phyloP scores from a whole-genome alignment of 2,888 invertebrate species.

The Hypomecis punctinalis region DNA sequence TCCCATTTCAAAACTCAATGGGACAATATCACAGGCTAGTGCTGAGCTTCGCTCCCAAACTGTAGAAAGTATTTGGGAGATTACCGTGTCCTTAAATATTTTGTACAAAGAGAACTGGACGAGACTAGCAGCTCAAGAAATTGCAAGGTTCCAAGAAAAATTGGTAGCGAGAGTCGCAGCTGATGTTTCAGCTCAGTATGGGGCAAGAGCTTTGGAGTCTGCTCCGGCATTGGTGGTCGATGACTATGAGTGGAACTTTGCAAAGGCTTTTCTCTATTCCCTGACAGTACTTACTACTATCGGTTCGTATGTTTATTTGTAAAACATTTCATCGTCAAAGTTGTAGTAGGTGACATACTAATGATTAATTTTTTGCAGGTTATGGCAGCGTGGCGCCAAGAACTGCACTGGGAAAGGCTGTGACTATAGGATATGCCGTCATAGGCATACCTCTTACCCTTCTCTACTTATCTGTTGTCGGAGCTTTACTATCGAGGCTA shows the following conservation, averaged over 20 bases:
- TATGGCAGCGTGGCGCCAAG: constrained; percentile 97
- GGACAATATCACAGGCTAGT: constrained; percentile 74
- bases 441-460: constrained; percentile 95
- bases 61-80: constrained; percentile 96
- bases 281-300: constrained; percentile 97
- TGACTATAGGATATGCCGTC: constrained; percentile 95
- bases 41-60: constrained; percentile 84
- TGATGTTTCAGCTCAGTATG: constrained; percentile 87
- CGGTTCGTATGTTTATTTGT: constrained; percentile 81
- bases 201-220: constrained; percentile 76
- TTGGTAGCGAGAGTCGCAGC: constrained; percentile 91
- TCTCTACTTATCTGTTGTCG: constrained; percentile 94
- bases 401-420: constrained; percentile 95
- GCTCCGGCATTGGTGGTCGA: constrained; percentile 73
- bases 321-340: neutral
- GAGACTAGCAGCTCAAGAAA: constrained; percentile 89
- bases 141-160: constrained; percentile 91
- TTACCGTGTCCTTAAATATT: constrained; percentile 94
- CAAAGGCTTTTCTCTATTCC: constrained; percentile 96
- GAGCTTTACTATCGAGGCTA: constrained; percentile 92
- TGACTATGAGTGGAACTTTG: constrained; percentile 94
- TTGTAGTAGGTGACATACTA: constrained; percentile 5
- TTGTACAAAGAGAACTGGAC: constrained; percentile 96
- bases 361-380: constrained; percentile 84
- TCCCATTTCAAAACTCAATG: constrained; percentile 67